A percentile compares a stretch with the other conserved stretches of the same genome.
These are phyloP conservation scores for Nothocercus nigrocapillus DNA, from an alignment of 2,113 vertebrate species.

Conservation along the genomic window DNA sequence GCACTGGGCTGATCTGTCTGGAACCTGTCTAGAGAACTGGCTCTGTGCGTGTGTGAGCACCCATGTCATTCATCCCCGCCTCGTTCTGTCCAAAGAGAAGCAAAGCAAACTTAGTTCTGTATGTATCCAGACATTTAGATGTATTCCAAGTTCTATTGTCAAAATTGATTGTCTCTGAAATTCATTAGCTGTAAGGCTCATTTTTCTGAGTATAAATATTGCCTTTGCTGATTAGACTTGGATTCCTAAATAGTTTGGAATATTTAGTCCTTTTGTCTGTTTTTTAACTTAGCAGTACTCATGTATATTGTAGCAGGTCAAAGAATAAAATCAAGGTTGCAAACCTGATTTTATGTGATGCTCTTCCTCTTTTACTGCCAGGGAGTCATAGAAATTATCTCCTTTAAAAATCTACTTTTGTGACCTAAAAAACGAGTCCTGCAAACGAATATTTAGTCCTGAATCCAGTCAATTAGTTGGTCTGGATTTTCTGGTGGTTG, in stretches of 20 bases:
- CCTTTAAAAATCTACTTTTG: not conserved
- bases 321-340: not conserved
- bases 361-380: not conserved
- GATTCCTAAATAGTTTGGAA: not conserved
- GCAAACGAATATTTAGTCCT: not conserved
- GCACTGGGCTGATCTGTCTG: not conserved
- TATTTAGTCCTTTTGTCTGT: not conserved
- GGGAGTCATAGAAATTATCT: not conserved
- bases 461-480: not conserved
- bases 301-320: not conserved
- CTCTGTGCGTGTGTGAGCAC: too few relatives aligned
- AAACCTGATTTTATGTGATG: not conserved
- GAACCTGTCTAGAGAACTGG: not conserved
- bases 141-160: not conserved
- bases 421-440: not conserved
- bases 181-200: not conserved
- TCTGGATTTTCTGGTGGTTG: not conserved
- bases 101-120: not conserved
- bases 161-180: not conserved
- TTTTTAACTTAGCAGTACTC: not conserved
- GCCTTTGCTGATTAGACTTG: not conserved
- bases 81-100: not conserved
- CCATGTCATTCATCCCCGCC: not conserved
- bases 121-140: not conserved
- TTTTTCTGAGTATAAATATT: not conserved